Evolutionary conservation across 2,113 vertebrate genomes (phyloP).

Genomic region (Charina bottae): DNA sequence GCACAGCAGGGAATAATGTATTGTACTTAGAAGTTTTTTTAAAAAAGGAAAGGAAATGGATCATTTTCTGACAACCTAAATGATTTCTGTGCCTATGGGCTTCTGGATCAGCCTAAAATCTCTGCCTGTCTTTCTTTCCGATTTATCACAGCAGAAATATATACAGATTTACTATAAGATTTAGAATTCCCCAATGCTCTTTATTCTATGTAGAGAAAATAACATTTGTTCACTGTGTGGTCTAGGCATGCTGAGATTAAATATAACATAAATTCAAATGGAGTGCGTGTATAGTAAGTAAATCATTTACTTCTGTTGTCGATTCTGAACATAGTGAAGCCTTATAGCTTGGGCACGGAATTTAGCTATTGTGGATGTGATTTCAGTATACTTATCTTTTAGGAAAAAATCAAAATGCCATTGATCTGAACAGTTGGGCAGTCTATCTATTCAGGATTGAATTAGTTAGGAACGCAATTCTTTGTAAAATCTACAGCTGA

Average conservation of each 20-base stretch:
- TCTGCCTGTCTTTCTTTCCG: neutral
- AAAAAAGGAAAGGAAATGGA: neutral
- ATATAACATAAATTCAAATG: conserved; percentile 40
- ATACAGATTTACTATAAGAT: conserved; percentile 38
- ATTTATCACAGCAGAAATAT: conserved; percentile 46
- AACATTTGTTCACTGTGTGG: conserved; percentile 47
- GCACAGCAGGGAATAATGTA: neutral
- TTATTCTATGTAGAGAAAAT: conserved; percentile 38
- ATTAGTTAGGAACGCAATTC: neutral
- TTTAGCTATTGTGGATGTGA: neutral
- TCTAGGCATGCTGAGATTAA: conserved; percentile 41
- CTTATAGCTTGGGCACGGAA: neutral
- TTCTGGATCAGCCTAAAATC: neutral
- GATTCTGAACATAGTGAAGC: neutral
- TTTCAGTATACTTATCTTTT: neutral
- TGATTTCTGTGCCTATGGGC: neutral
- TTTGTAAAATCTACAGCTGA: neutral
- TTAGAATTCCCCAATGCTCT: conserved; percentile 51
- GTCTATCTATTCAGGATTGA: neutral
- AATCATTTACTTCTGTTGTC: neutral
- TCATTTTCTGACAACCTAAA: neutral
- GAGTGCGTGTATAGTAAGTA: neutral
- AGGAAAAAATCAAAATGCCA: neutral
- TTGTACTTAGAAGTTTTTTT: neutral
- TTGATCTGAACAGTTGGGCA: neutral